phyloP scores from a whole-genome alignment of 2,888 invertebrate genomes.

The Campopleginae sp. region DNA sequence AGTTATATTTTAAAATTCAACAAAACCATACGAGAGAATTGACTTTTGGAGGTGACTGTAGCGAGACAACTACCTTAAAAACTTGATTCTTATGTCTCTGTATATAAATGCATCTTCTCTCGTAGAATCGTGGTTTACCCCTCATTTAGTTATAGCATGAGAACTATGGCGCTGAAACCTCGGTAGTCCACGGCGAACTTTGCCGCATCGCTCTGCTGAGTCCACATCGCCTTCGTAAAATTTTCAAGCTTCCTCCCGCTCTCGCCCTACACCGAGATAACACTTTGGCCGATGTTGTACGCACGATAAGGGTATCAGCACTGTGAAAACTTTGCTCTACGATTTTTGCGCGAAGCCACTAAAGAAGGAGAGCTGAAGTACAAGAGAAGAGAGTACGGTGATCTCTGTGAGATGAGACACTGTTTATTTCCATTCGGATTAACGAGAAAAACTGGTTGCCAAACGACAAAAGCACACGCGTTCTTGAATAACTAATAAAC shows the following conservation, averaged over 20 bases:
- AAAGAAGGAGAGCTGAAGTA: neutral
- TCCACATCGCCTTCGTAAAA: constrained; percentile 44
- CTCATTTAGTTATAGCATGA: neutral
- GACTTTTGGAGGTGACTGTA: no score
- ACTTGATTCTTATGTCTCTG: neutral
- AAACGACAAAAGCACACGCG: neutral
- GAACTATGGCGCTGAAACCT: constrained; percentile 29
- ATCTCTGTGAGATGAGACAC: constrained; percentile 3
- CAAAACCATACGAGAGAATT: no score
- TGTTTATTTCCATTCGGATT: constrained; percentile 49
- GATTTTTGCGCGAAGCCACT: constrained; percentile 9
- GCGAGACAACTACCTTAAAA: neutral
- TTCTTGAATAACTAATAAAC: neutral
- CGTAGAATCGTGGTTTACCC: constrained; percentile 23
- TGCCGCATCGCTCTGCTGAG: constrained; percentile 36
- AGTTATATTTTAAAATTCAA: no score
- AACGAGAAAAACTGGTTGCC: constrained; percentile 17
- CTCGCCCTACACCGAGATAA: constrained; percentile 45
- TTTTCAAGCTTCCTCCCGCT: neutral
- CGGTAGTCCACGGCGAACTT: constrained; percentile 40
- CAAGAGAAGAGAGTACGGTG: neutral
- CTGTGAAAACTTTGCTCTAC: constrained; percentile 43
- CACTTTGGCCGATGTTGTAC: constrained; percentile 53
- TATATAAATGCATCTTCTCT: neutral
- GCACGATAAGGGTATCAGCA: constrained; percentile 63